Conservation (phyloP, 2,888 invertebrate genomes). For the Archips crataeganus region DNA sequence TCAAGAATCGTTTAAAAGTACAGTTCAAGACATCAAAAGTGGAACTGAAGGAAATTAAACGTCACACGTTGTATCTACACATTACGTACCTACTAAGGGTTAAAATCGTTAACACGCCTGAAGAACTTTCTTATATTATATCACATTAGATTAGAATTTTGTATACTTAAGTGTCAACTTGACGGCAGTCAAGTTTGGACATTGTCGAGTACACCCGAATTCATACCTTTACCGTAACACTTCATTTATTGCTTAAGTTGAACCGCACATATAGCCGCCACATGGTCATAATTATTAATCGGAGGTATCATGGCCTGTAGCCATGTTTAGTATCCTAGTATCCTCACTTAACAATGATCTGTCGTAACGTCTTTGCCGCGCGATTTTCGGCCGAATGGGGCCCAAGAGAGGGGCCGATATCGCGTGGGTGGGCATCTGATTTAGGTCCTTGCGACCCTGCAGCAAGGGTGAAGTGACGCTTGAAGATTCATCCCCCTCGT, state of each 20-base stretch:
- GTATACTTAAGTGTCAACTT: conserved; percentile 64
- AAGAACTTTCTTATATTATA: conserved; percentile 68
- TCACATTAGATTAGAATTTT: conserved; percentile 84
- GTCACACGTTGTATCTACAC: conserved; percentile 48
- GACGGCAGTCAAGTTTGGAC: conserved; percentile 46
- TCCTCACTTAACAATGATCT: conserved; percentile 77
- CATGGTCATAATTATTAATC: conserved; percentile 61
- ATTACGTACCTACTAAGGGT: conserved; percentile 24
- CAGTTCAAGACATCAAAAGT: conserved; percentile 68
- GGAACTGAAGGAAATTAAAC: conserved; percentile 63
- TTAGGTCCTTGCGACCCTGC: conserved; percentile 74
- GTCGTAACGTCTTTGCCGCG: conserved; percentile 78
- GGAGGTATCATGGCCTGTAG: conserved; percentile 77
- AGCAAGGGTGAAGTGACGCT: conserved; percentile 88
- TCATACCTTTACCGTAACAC: conserved; percentile 43
- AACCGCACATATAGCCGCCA: conserved; percentile 25
- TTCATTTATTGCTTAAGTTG: conserved; percentile 35
- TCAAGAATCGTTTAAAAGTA: conserved; percentile 57
- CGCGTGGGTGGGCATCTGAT: conserved; percentile 69
- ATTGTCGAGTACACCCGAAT: conserved; percentile 37
- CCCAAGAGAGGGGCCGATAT: conserved; percentile 79
- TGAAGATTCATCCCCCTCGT: conserved; percentile 87
- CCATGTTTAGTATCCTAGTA: conserved; percentile 73
- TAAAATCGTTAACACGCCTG: conserved; percentile 60
- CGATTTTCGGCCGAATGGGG: conserved; percentile 78